Conservation (phyloP, 2,888 invertebrate species). For the Microplitis deprimator region DNA sequence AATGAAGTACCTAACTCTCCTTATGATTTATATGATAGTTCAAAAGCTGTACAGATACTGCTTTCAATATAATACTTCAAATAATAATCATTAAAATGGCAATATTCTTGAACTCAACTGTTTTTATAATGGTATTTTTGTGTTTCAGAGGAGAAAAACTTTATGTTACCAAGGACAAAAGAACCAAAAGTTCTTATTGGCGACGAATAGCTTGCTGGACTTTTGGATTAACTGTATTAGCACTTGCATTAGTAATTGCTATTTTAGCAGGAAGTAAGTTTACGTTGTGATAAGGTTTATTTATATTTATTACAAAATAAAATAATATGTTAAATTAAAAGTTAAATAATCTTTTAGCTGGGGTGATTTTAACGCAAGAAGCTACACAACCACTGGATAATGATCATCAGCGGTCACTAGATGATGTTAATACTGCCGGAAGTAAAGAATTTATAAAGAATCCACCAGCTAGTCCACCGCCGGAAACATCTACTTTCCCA, state of each 20-base stretch:
- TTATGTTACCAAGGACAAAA: constrained; percentile 86
- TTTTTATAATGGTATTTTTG: constrained; percentile 43
- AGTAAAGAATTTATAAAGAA: constrained; percentile 66
- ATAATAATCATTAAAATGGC: not conserved
- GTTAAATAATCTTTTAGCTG: constrained; percentile 74
- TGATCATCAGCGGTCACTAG: constrained; percentile 72
- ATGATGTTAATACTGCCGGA: constrained; percentile 74
- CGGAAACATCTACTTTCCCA: constrained; percentile 62
- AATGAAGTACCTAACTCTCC: constrained; percentile 47
- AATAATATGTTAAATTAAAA: constrained; percentile 20
- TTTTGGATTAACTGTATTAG: constrained; percentile 77
- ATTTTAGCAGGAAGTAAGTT: constrained; percentile 82
- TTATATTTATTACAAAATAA: constrained; percentile 18
- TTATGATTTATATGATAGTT: constrained; percentile 41
- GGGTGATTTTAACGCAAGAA: constrained; percentile 79
- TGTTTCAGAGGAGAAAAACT: constrained; percentile 85
- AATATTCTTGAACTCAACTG: not conserved
- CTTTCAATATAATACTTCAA: constrained; percentile 53
- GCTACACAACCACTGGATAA: constrained; percentile 72
- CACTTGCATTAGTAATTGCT: constrained; percentile 79
- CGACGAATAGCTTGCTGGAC: constrained; percentile 81
- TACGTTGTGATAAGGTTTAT: constrained; percentile 48
- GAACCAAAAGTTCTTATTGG: constrained; percentile 78
- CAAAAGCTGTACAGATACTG: constrained; percentile 65
- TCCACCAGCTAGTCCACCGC: constrained; percentile 67